These are phyloP conservation scores for Cotesia vestalis DNA, from an alignment of 1,140 invertebrate species.

Conservation along the genomic window DNA sequence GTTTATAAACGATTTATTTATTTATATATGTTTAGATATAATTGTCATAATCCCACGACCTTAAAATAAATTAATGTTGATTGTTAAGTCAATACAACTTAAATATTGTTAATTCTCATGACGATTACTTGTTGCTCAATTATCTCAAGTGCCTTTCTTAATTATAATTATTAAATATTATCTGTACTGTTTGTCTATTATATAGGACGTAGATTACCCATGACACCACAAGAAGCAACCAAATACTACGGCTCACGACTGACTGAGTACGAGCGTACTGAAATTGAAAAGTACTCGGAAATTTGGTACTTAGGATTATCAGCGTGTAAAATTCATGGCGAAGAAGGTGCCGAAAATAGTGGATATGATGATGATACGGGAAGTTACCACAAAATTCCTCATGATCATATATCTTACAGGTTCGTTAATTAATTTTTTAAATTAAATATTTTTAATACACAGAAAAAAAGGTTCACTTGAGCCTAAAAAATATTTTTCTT, in stretches of 20 bases:
- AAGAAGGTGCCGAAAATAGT: slow-evolving; percentile 80
- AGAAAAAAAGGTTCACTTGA: no score
- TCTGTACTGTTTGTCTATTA: slow-evolving; percentile 9
- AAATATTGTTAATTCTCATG: slow-evolving; percentile 16
- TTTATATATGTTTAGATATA: no score
- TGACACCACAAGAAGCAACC: slow-evolving; percentile 73
- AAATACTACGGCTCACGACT: slow-evolving; percentile 82
- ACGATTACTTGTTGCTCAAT: background rate
- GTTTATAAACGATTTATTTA: no score
- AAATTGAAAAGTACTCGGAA: slow-evolving; percentile 87
- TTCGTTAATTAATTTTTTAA: slow-evolving; percentile 34
- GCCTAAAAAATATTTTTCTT: no score
- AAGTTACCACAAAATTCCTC: slow-evolving; percentile 91
- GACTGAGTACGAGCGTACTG: slow-evolving; percentile 85
- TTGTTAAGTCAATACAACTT: slow-evolving; percentile 19
- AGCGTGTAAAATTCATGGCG: slow-evolving; percentile 84
- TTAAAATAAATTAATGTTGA: slow-evolving; percentile 8
- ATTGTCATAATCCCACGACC: background rate
- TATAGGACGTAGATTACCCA: slow-evolving; percentile 60
- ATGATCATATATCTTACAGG: slow-evolving; percentile 92
- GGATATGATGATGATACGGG: slow-evolving; percentile 93
- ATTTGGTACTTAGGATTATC: slow-evolving; percentile 90
- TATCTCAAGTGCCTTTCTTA: slow-evolving; percentile 12
- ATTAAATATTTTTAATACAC: background rate
- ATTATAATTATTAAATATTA: slow-evolving; percentile 4